Evolutionary conservation across 2,797 vertebrate species (phyloP), one percentile per base, ranked within the genome.

Genomic region (Scarus forsteni): DNA sequence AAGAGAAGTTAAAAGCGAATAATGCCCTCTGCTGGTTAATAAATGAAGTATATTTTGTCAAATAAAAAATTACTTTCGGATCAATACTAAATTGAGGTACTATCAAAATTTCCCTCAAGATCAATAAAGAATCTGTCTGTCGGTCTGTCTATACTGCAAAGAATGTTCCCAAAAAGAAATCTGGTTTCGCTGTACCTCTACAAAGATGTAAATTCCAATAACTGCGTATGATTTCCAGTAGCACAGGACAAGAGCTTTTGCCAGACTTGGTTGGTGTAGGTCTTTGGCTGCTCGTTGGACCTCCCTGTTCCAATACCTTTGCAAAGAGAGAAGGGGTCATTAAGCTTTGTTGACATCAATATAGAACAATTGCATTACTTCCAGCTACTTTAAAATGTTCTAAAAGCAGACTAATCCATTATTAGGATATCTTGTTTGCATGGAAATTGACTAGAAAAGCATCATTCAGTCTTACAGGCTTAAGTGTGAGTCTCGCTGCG

Each of bases 271-370:
- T 0, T 60, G 51, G 58, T 89, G 93, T 10, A 93, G 85, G 44
- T 95, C 91, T 82, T 96, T 95, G 70, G 94, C 87, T 1, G 97
- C 97, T 83, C 87, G 92, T 77, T 93, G 89, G 60, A 98, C 91
- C 86, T 99, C 97, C 83, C 90, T 92, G 79, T 98, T 94, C 97
- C 97, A 99, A 81, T 94, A 96, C 87, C 97, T 99, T 66, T 53
- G 73, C 60, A 46, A 46, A 65, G 27, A 65, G 48, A 68, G 10
- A 18, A 42, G n/a, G 16, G 45, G 46, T 40, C 16, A 45, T 11
- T n/a, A 40, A 60, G 12, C 3, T 36, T 1, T 48, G 14, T 7
- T 7, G 18, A 38, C 15, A 6, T 50, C 7, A 64, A 50, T 34
- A 55, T 27, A 14, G 8, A 5, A 63, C n/a, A 8, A 3, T 14